phyloP scores from a whole-genome alignment of 2,797 vertebrate genomes.

The Microchirus variegatus region DNA sequence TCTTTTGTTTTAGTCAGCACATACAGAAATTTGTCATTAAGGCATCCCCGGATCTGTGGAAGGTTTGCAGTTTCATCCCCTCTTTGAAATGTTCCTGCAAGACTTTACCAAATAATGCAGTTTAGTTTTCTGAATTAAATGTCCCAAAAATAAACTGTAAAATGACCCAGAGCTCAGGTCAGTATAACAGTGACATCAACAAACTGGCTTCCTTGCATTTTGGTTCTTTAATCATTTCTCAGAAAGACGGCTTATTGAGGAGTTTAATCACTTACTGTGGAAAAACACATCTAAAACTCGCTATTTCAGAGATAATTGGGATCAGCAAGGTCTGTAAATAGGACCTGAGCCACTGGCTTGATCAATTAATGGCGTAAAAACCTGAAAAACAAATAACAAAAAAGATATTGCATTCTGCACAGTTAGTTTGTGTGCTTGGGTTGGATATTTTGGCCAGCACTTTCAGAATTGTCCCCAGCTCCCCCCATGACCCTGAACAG shows the following conservation, averaged over 20 bases:
- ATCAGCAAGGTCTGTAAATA: no score
- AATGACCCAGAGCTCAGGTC: neutral
- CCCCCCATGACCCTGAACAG: no score
- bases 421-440: no score
- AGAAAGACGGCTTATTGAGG: neutral
- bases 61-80: neutral
- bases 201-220: conserved; percentile 1
- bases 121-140: neutral
- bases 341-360: no score
- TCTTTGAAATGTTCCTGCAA: neutral
- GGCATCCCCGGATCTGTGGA: neutral
- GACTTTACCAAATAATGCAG: neutral
- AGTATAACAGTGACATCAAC: neutral
- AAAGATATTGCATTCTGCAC: no score
- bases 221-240: neutral
- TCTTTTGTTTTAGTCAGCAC: neutral
- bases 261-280: no score
- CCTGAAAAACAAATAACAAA: no score
- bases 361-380: no score
- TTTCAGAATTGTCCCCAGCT: no score
- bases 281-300: no score
- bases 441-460: no score
- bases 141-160: neutral
- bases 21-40: neutral
- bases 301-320: no score